Conservation (phyloP, 2,113 vertebrate genomes). For the Mesembrinibis cayennensis region DNA sequence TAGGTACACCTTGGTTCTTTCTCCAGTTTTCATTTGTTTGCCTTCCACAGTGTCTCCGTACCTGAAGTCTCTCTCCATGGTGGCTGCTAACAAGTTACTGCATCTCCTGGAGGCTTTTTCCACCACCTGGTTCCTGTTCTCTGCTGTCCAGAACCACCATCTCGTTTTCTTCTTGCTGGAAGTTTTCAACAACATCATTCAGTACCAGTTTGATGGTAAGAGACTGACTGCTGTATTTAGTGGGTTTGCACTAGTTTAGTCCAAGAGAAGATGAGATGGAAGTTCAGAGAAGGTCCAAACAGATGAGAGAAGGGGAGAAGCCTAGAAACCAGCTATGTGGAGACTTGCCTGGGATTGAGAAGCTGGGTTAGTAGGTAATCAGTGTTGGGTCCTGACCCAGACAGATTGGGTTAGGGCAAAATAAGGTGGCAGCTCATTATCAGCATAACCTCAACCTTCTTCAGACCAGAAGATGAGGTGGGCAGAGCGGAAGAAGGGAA, state of each 20-base stretch:
- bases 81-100: slow-evolving; percentile 94
- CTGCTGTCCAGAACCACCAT: slow-evolving; percentile 92
- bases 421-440: neutral
- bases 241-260: neutral
- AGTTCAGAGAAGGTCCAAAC: neutral
- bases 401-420: neutral
- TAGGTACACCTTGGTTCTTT: neutral
- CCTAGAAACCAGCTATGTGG: neutral
- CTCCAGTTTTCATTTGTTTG: neutral
- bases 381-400: neutral
- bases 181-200: slow-evolving; percentile 98
- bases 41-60: slow-evolving; percentile 90
- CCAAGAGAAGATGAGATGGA: neutral
- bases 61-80: slow-evolving; percentile 98
- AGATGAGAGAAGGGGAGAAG: neutral
- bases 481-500: neutral
- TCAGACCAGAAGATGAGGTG: neutral
- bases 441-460: neutral
- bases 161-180: slow-evolving; percentile 96
- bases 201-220: slow-evolving; percentile 99
- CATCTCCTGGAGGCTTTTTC: slow-evolving; percentile 98
- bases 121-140: slow-evolving; percentile 96
- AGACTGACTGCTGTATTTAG: neutral
- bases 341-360: neutral
- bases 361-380: neutral